Base-by-base conservation (phyloP, 2,797 vertebrate genomes). In the Muscicapa comitata region DNA sequence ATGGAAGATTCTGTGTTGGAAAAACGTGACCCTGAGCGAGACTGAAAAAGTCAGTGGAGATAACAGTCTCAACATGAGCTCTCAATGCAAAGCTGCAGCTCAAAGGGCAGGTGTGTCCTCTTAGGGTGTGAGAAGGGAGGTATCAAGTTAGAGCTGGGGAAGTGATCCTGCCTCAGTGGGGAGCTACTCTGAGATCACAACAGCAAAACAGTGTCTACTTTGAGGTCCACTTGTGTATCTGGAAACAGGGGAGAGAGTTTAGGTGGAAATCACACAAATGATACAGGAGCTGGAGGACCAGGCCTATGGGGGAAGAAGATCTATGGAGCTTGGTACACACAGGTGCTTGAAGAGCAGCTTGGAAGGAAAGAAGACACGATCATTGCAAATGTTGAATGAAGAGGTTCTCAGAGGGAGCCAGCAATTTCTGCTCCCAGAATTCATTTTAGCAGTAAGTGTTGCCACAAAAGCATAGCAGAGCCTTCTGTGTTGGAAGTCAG, bases 31-130 rank as follows among this genome's bases (percentile, higher is more conserved):
- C 93, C 88, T 62, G 79, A 78, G 57, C 0, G 13, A 94, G 70
- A 90, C 82, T 78, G 70, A 92, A 88, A 94, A 94, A 94, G 50
- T 16, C 79, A 35, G 72, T 25, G 75, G 66, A 95, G 95, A 95
- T 96, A 96, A 96, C 51, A 90, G 88, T 62, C 86, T 95, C 94
- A 94, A 94, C 85, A 50, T 68, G 93, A 95, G 96, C 93, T 93
- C 90, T 95, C 76, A 94, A 86, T 92, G 96, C 95, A 95, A 81
- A 92, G 87, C 85, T 80, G 53, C 78, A 61, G 85, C 78, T 86
- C 67, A 94, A 94, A 94, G 89, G 76, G 90, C 88, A 90, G 91
- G 43, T 6, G 43, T 38, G 70, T 90, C 73, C 3, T 70, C 90
- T 48, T 4, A 62, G 86, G 26, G 61, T 58, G 74, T 76, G 74